A percentile compares a stretch with the other conserved stretches of the same genome.
phyloP scores from a whole-genome alignment of 1,140 invertebrate genomes.

The Drosophila athabasca region DNA sequence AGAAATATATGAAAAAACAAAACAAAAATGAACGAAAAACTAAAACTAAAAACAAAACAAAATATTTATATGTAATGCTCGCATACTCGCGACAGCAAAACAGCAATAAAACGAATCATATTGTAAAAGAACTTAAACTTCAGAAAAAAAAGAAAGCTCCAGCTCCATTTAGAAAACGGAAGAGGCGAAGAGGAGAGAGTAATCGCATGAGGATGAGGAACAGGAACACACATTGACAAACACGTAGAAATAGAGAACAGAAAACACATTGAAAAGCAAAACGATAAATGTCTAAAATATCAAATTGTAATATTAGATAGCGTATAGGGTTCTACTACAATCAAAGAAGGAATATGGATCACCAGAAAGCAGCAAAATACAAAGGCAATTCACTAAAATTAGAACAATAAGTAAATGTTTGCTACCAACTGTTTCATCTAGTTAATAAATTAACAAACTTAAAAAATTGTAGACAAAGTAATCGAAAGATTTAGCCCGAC shows the following conservation, averaged over 20 bases:
- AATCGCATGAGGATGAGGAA: slow-evolving; percentile 1
- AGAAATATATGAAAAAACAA: slow-evolving; percentile 61
- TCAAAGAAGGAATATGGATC: neutral
- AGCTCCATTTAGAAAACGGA: slow-evolving; percentile 74
- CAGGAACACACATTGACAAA: slow-evolving; percentile 34
- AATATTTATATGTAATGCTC: slow-evolving; percentile 58
- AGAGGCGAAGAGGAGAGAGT: slow-evolving; percentile 7
- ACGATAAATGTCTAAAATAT: slow-evolving; percentile 74
- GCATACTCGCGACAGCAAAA: slow-evolving; percentile 54
- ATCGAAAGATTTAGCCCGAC: slow-evolving; percentile 51
- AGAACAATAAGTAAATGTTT: slow-evolving; percentile 66
- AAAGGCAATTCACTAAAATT: slow-evolving; percentile 65
- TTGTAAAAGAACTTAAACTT: slow-evolving; percentile 53
- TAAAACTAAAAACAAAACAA: slow-evolving; percentile 35
- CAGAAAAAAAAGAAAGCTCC: slow-evolving; percentile 50
- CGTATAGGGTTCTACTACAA: slow-evolving; percentile 50
- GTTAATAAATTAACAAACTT: slow-evolving; percentile 52
- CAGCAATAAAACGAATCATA: slow-evolving; percentile 55
- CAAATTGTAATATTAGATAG: slow-evolving; percentile 63
- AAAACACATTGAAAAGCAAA: slow-evolving; percentile 23
- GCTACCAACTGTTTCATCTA: slow-evolving; percentile 71
- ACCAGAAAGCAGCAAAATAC: slow-evolving; percentile 29
- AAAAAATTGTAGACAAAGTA: slow-evolving; percentile 61
- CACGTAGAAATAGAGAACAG: slow-evolving; percentile 27
- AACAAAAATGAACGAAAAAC: slow-evolving; percentile 11